Conservation (phyloP, 2,797 vertebrate species). For the Diceros bicornis region DNA sequence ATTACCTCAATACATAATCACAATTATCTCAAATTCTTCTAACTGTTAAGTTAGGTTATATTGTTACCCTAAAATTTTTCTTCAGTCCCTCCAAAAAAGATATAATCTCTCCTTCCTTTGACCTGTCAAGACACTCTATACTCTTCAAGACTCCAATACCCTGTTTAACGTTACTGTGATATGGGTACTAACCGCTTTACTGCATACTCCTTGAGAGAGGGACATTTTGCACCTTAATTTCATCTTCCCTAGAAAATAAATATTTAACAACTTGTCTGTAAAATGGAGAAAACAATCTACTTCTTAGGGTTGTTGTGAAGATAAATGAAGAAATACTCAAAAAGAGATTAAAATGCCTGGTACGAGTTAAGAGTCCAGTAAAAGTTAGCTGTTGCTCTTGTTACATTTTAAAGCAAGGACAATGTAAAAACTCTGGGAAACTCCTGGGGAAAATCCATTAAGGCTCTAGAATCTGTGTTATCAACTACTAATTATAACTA, state of each 20-base stretch:
- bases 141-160: neutral
- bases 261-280: neutral
- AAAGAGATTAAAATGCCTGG: conserved; percentile 34
- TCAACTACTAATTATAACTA: neutral
- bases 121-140: neutral
- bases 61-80: neutral
- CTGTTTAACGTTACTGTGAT: neutral
- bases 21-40: conserved; percentile 15
- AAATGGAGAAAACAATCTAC: neutral
- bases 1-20: neutral
- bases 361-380: neutral
- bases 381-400: neutral
- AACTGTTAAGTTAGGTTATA: neutral
- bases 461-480: neutral
- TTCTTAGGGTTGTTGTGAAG: conserved; percentile 21
- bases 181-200: neutral
- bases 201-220: neutral
- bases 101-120: neutral
- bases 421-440: neutral
- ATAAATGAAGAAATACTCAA: neutral
- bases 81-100: neutral
- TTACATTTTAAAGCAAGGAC: conserved; percentile 30
- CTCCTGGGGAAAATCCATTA: neutral
- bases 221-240: neutral
- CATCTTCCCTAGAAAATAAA: neutral